Evolutionary conservation across 2,113 vertebrate genomes (phyloP), one percentile per base, ranked within the genome.

Genomic region (Hepsetus odoe): DNA sequence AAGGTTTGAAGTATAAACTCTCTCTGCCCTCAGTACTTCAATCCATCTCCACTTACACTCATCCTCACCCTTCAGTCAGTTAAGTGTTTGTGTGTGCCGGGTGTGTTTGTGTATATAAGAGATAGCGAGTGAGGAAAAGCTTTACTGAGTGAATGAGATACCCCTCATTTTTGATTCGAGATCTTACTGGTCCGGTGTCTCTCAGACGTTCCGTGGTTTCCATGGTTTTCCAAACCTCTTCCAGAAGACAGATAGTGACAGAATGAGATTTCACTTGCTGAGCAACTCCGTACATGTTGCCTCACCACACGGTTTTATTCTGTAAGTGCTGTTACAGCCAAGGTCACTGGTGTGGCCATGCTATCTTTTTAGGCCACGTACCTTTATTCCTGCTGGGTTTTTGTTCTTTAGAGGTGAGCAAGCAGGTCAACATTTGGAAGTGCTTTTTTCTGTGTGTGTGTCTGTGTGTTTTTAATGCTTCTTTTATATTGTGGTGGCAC

Each of bases 1-100:
- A 46, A 74, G 44, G 28, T 33, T 30, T 62, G 26, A 18, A 64
- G 42, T 49, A 74, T 22, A 49, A 26, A 33, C 72, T 32, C 38
- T 24, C 1, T 46, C 13, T 74, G n/a, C 72, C 32, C n/a, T 51
- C 3, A 22, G 28, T 64, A 64, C 46, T 64, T 64, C 28, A 64
- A 22, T 51, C 26, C 20, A 33, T 64, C 58, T 64, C 28, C 40
- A 24, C 40, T 8, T 51, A 4, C 35, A 35, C 58, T 51, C 44
- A 18, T 74, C 30, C 20, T 28, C 2, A 13, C 1, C 44, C 58
- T 64, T 33, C n/a, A 51, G 38, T 74, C 72, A 3, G 61, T 74
- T 24, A 33, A 33, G 28, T 35, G 59, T 62, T 20, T 58, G 18
- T 58, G 22, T 62, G 59, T 62, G 16, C n/a, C 30, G 33, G 59